These are phyloP conservation scores for Muntiacus muntjak DNA, from an alignment of 2,113 vertebrate genomes.

Conservation along the genomic window DNA sequence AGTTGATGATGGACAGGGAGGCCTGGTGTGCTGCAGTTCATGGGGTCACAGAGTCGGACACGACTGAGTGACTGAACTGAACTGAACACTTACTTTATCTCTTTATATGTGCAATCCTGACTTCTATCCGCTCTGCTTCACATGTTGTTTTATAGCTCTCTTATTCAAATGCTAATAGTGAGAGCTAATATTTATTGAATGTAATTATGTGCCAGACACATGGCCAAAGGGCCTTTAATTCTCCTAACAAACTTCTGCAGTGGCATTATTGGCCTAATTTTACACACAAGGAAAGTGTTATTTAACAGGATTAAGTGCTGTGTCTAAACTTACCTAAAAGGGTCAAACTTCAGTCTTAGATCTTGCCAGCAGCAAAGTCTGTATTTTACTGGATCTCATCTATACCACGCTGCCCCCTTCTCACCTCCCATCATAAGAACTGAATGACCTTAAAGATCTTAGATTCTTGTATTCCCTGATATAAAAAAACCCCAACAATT, in stretches of 20 bases:
- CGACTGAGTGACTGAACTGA: neutral
- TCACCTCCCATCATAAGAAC: neutral
- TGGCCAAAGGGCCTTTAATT: neutral
- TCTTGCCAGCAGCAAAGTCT: neutral
- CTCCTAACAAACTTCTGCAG: neutral
- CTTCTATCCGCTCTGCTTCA: neutral
- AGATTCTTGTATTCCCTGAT: neutral
- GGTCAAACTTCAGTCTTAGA: neutral
- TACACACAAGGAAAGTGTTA: neutral
- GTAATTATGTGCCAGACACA: neutral
- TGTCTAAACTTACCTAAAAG: neutral
- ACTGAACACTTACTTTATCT: neutral
- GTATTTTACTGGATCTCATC: rapidly evolving
- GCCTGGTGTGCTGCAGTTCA: neutral
- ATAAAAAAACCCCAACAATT: neutral
- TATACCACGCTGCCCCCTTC: rapidly evolving
- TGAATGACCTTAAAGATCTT: neutral
- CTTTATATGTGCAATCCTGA: neutral
- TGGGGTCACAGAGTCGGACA: neutral
- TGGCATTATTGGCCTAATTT: neutral
- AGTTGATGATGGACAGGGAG: neutral
- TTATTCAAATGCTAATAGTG: neutral
- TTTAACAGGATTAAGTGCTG: neutral
- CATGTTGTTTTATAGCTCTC: neutral
- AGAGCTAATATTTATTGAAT: neutral